A percentile compares a stretch with the other conserved stretches of the same genome.
phyloP scores from a whole-genome alignment of 2,888 invertebrate species.

The Poecilus cupreus region DNA sequence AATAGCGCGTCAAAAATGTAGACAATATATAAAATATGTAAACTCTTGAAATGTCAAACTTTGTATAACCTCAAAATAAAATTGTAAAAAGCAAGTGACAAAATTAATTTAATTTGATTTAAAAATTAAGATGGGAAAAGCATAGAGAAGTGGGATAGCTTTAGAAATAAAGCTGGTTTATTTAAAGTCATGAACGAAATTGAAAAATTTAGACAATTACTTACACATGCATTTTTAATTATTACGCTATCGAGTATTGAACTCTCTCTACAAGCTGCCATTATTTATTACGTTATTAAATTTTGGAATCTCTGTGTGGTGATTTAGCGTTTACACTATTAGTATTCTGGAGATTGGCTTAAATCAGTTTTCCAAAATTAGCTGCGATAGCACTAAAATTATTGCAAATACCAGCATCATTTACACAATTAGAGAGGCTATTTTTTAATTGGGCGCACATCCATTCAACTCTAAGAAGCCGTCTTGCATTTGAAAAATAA shows the following conservation, averaged over 20 bases:
- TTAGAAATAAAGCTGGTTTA: neutral
- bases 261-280: too few relatives aligned
- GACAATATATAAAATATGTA: too few relatives aligned
- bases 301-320: too few relatives aligned
- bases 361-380: conserved; percentile 53
- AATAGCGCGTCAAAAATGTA: too few relatives aligned
- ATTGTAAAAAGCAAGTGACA: neutral
- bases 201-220: too few relatives aligned
- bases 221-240: too few relatives aligned
- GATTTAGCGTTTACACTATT: too few relatives aligned
- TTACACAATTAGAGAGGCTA: conserved; percentile 58
- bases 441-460: conserved; percentile 54
- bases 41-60: too few relatives aligned
- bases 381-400: conserved; percentile 58
- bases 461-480: neutral
- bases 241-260: too few relatives aligned
- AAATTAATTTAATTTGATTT: neutral
- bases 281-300: too few relatives aligned
- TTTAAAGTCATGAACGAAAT: conserved; percentile 53
- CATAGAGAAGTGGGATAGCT: conserved; percentile 1
- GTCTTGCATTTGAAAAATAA: neutral
- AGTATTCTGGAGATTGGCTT: conserved; percentile 60
- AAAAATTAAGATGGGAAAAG: conserved; percentile 6
- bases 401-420: conserved; percentile 60
- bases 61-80: too few relatives aligned